Conservation (phyloP, 35 echinoderm and acorn worm species). For the Stichopus chloronotus region DNA sequence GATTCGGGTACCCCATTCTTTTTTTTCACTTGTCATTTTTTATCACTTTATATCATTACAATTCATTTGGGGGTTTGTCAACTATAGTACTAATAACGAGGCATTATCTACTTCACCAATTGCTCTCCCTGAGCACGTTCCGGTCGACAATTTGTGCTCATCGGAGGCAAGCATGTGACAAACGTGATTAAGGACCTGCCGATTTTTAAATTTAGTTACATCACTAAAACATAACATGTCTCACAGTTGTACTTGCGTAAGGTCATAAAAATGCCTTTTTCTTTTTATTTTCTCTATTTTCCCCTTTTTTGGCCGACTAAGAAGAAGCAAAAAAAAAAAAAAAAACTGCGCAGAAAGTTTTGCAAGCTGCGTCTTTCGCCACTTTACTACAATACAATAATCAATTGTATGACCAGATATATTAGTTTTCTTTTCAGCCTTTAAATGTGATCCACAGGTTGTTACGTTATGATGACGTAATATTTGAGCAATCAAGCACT, state of each 20-base stretch:
- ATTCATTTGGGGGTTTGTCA: background rate
- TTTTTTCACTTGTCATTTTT: background rate
- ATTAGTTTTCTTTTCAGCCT: no score
- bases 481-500: no score
- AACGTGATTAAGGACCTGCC: background rate
- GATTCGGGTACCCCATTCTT: background rate
- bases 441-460: no score
- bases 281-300: no score
- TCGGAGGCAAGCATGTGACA: background rate
- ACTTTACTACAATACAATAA: no score
- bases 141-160: background rate
- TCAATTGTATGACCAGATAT: no score
- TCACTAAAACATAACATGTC: background rate
- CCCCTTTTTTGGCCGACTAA: no score
- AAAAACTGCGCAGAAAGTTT: no score
- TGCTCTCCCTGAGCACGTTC: background rate
- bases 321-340: no score
- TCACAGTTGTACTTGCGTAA: background rate
- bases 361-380: no score
- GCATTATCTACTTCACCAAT: background rate
- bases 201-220: background rate
- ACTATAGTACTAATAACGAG: background rate
- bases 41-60: conserved; percentile 1
- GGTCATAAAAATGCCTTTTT: background rate
- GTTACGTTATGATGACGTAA: no score